Percentiles rank a stretch among this genome's conserved stretches.
Evolutionary conservation across 1,140 invertebrate species (phyloP).

Genomic region (Cataglyphis hispanica): DNA sequence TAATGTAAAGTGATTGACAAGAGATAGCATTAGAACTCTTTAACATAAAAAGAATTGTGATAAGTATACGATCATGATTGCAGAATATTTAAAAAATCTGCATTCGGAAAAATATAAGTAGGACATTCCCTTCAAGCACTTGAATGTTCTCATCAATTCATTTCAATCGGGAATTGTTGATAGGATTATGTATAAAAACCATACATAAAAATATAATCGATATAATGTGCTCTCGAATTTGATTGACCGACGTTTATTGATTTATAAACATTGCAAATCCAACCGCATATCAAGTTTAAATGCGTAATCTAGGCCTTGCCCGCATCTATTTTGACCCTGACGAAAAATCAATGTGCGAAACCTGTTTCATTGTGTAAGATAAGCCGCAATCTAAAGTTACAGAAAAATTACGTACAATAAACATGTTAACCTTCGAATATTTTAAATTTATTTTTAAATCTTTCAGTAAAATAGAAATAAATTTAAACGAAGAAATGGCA

Average conservation of each 20-base stretch:
- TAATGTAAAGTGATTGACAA: neutral
- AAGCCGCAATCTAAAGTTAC: conserved; percentile 11
- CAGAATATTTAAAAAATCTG: conserved; percentile 21
- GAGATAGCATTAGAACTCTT: neutral
- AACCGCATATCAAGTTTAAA: neutral
- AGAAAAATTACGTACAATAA: conserved; percentile 11
- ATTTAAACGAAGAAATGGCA: neutral
- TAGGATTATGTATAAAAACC: conserved; percentile 66
- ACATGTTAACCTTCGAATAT: neutral
- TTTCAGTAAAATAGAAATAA: neutral
- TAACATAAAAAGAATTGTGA: neutral
- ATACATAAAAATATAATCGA: neutral
- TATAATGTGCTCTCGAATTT: neutral
- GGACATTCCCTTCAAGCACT: conserved; percentile 45
- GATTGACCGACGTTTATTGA: conserved; percentile 54
- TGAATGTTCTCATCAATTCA: conserved; percentile 21
- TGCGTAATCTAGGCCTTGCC: conserved; percentile 56
- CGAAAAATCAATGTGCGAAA: conserved; percentile 59
- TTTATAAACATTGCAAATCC: neutral
- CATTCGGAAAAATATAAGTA: conserved; percentile 56
- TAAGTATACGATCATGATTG: conserved; percentile 25
- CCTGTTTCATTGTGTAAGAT: conserved; percentile 52
- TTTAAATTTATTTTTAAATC: neutral
- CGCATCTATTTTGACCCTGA: conserved; percentile 60
- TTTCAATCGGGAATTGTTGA: conserved; percentile 25